Conservation (phyloP, 2,113 vertebrate species). For the Cichladusa arquata region DNA sequence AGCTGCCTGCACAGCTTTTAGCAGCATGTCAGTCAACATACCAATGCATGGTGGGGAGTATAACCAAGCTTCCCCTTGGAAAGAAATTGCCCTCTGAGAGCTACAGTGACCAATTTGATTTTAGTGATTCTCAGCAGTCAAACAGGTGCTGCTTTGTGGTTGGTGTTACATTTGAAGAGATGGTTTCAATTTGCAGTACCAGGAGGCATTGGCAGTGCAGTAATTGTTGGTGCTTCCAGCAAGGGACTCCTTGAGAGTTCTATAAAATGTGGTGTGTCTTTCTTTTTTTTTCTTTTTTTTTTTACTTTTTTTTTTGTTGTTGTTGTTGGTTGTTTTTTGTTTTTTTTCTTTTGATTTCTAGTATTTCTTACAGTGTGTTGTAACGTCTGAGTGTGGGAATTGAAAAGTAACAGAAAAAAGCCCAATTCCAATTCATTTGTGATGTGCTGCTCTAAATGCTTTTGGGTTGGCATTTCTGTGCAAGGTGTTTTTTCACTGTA, state of each 20-base stretch:
- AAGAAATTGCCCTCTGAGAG: neutral
- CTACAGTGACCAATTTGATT: neutral
- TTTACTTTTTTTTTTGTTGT: too few relatives aligned
- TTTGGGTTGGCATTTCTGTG: neutral
- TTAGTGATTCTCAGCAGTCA: neutral
- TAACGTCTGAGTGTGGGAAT: neutral
- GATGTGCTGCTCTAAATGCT: neutral
- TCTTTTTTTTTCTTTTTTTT: too few relatives aligned
- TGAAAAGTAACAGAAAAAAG: neutral
- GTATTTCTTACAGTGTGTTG: neutral
- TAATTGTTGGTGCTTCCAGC: neutral
- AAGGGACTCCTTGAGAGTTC: neutral
- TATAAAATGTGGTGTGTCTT: neutral
- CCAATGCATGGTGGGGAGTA: rapidly evolving
- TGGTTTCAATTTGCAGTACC: neutral
- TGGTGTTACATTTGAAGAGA: neutral
- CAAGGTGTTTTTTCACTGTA: neutral
- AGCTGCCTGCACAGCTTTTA: neutral
- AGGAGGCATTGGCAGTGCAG: neutral
- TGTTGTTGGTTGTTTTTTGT: too few relatives aligned
- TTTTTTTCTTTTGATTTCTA: too few relatives aligned
- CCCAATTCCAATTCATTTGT: neutral
- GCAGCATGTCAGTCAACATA: neutral
- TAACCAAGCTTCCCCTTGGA: neutral
- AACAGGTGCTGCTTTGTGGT: neutral